These are phyloP conservation scores for Salvator merianae DNA, from an alignment of 2,113 vertebrate species.

Conservation along the genomic window DNA sequence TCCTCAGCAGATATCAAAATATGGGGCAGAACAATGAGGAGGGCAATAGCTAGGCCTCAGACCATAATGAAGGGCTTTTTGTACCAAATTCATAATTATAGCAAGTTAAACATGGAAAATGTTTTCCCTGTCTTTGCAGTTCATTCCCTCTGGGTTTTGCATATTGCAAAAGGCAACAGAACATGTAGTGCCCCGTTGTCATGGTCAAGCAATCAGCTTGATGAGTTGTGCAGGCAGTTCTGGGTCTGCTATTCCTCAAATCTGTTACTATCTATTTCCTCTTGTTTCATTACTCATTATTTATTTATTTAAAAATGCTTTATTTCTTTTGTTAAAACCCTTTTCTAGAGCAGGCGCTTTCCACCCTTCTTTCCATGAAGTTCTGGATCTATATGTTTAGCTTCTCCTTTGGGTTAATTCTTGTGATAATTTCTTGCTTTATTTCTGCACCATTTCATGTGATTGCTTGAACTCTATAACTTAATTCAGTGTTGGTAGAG, in stretches of 20 bases:
- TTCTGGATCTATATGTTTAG: neutral
- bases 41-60: no score
- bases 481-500: neutral
- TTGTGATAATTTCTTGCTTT: neutral
- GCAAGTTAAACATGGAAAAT: no score
- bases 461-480: neutral
- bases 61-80: no score
- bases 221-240: neutral
- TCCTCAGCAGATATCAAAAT: no score
- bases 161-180: no score
- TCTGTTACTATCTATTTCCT: neutral
- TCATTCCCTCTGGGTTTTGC: no score
- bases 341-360: neutral
- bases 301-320: neutral
- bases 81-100: no score
- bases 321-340: neutral
- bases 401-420: neutral
- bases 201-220: no score
- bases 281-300: neutral
- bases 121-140: no score
- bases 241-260: neutral
- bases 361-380: neutral
- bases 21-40: no score
- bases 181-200: no score
- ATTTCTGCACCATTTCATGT: neutral